Base-by-base conservation (phyloP, 2,113 vertebrate species). In the Hippocampus mohnikei region DNA sequence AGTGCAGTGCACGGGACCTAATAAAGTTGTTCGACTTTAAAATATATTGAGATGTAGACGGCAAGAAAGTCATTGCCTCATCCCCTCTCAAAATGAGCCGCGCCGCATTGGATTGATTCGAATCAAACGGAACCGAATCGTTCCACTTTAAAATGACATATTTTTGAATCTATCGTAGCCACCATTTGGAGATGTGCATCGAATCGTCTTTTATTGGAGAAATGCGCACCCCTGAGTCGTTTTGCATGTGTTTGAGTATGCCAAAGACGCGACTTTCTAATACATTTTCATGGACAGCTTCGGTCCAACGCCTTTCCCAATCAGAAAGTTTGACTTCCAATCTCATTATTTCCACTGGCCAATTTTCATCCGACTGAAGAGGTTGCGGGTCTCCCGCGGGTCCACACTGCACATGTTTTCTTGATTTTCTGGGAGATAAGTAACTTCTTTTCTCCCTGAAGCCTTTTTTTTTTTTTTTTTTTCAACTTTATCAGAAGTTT, bases 401-500 rank as follows among this genome's bases (percentile, higher is more conserved):
- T 80, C 64, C 29, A 62, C 44, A 56, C 72, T 77, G 75, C 81
- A 70, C 84, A 81, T 68, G 52, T 73, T 85, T 81, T 78, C 83
- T 84, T 72, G 73, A 84, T 88, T 86, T 81, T 62, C 81, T 85
- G 82, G 80, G 77, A 87, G 87, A 85, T 42, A 42, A 64, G 62
- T 64, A 64, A 64, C 62, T 42, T 44, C 40, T 64, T 44, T 64
- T 64, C 41, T 25, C 62, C 62, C 40, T 23, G 6, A 64, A 44
- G 62, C 84, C 83, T 88, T 80, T 70, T 23, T 11, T 71, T 67
- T 46, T 72, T 65, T 37, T 18, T 69, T 76, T 48, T 53, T 25
- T 40, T 73, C 48, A 82, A 79, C 79, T 80, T 90, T 76, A 89
- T 90, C 86, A 84, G 71, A 87, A 84, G 72, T 82, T 66, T 59